Evolutionary conservation across 2,888 invertebrate species (phyloP).

Genomic region (Mythimna lalbum): DNA sequence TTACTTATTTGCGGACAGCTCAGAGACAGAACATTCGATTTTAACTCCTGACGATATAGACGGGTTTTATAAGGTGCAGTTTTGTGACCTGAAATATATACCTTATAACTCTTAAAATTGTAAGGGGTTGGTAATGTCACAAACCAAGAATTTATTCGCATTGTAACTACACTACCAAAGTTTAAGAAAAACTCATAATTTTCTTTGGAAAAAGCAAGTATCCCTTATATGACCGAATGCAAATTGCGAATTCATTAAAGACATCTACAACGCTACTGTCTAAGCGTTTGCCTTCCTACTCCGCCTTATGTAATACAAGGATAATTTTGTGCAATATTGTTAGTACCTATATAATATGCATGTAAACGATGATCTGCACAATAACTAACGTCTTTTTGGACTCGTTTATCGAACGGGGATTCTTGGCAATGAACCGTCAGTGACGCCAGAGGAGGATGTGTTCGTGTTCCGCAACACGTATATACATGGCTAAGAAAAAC

Average conservation of each 20-base stretch:
- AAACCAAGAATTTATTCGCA: neutral
- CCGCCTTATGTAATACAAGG: slow-evolving; percentile 13
- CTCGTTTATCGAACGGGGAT: slow-evolving; percentile 51
- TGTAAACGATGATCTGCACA: slow-evolving; percentile 39
- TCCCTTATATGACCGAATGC: neutral
- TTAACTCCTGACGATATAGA: slow-evolving; percentile 2
- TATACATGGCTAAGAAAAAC: slow-evolving; percentile 44
- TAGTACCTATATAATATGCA: slow-evolving; percentile 39
- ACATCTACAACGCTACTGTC: slow-evolving; percentile 5
- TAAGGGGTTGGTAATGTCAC: neutral
- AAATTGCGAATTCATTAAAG: slow-evolving; percentile 14
- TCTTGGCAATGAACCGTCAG: slow-evolving; percentile 67
- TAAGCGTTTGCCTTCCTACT: slow-evolving; percentile 1
- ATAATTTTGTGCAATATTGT: slow-evolving; percentile 9
- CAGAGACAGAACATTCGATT: slow-evolving; percentile 49
- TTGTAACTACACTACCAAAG: slow-evolving; percentile 1
- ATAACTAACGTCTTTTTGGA: slow-evolving; percentile 39
- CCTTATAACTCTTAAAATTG: neutral
- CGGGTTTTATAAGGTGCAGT: neutral
- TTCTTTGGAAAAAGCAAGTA: neutral
- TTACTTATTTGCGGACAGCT: slow-evolving; percentile 56
- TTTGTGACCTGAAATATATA: neutral
- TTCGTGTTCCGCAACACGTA: slow-evolving; percentile 23
- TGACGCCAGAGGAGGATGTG: slow-evolving; percentile 63
- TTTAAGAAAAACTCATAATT: neutral